Conservation (phyloP, 2,113 vertebrate genomes). For the Aleadryas rufinucha region DNA sequence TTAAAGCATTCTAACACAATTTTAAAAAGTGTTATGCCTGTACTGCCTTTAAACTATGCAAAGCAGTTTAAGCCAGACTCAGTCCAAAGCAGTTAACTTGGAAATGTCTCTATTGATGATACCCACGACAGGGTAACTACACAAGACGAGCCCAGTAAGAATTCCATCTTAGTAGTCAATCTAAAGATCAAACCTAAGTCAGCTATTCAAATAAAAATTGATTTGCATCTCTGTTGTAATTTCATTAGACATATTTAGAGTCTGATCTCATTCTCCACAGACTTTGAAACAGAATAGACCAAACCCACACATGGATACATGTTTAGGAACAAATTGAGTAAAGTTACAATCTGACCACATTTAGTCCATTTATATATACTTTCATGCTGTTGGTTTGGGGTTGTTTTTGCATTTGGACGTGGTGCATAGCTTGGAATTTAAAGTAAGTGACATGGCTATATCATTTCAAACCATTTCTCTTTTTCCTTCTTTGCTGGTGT, state of each 20-base stretch:
- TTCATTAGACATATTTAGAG: not conserved
- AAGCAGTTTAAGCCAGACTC: not conserved
- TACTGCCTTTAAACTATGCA: not conserved
- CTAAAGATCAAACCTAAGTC: not conserved
- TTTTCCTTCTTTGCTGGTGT: not conserved
- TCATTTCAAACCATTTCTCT: not conserved
- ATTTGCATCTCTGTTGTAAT: not conserved
- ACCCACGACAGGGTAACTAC: not conserved
- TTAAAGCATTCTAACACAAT: not conserved
- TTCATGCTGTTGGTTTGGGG: not conserved
- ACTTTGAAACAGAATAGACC: not conserved
- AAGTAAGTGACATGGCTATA: not conserved
- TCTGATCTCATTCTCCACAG: not conserved
- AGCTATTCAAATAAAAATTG: not conserved
- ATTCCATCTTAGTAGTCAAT: not conserved
- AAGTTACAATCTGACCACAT: not conserved
- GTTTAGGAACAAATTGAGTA: not conserved
- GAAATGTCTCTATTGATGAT: not conserved
- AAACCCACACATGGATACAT: not conserved
- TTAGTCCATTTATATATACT: not conserved
- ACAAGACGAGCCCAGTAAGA: fast-evolving
- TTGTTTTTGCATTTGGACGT: not conserved
- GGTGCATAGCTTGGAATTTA: not conserved
- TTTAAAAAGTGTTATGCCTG: not conserved
- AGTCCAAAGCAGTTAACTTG: not conserved